Conservation (phyloP, 2,888 invertebrate genomes). For the Sesamia inferens region DNA sequence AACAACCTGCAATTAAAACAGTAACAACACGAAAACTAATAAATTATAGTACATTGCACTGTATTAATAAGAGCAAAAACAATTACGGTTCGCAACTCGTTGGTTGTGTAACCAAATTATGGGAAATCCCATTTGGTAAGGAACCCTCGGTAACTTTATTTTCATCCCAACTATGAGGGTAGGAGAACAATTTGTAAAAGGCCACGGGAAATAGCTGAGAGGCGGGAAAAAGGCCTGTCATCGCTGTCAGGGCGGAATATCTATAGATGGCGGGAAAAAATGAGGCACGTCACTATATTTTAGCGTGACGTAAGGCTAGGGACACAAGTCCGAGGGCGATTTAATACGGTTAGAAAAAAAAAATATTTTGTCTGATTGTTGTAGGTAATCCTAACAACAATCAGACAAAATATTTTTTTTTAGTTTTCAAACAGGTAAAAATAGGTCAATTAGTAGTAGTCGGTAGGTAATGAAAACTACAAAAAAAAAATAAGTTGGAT, state of each 20-base stretch:
- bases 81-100: conserved; percentile 78
- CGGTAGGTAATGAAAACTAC: not conserved
- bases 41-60: conserved; percentile 63
- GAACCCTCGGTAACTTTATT: conserved; percentile 84
- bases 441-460: not conserved
- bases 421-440: not conserved
- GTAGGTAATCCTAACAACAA: too few relatives aligned
- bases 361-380: not conserved
- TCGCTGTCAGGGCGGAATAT: conserved; percentile 84
- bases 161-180: conserved; percentile 81
- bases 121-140: conserved; percentile 84
- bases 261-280: conserved; percentile 82
- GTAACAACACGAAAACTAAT: conserved; percentile 59
- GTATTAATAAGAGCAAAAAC: conserved; percentile 74
- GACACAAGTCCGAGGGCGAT: conserved; percentile 55
- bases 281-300: conserved; percentile 85
- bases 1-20: conserved; percentile 61
- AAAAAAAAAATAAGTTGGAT: not conserved
- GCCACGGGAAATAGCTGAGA: conserved; percentile 82
- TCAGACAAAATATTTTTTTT: not conserved
- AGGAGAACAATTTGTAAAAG: conserved; percentile 85
- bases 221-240: conserved; percentile 88
- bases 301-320: conserved; percentile 72
- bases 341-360: conserved; percentile 12
- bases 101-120: conserved; percentile 85